These are phyloP conservation scores for Parapsyche elsis DNA, from an alignment of 1,140 invertebrate species.

Conservation along the genomic window DNA sequence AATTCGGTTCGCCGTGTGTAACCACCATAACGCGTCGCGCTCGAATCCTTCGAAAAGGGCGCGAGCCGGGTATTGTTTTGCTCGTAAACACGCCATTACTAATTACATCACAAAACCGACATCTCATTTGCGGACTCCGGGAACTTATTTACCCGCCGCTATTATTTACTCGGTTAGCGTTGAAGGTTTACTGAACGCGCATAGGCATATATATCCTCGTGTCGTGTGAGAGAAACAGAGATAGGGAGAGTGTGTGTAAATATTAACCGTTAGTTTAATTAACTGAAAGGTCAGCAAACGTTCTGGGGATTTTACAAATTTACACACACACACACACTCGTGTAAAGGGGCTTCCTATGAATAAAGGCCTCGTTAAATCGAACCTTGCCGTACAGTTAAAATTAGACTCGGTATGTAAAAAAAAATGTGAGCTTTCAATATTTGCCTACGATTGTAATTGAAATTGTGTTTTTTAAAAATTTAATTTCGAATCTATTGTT, in stretches of 20 bases:
- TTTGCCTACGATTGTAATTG: too few species aligned
- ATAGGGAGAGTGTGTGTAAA: too few species aligned
- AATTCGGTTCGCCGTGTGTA: too few species aligned
- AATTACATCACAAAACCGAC: not conserved
- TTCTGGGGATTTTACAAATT: slow-evolving; percentile 10
- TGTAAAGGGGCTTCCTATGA: not conserved
- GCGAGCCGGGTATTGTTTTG: not conserved
- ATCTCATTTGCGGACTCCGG: not conserved
- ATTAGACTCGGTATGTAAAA: too few species aligned
- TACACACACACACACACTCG: not conserved
- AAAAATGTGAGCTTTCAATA: too few species aligned
- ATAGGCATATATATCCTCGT: not conserved
- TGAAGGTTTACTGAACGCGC: not conserved
- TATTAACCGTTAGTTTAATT: slow-evolving; percentile 28
- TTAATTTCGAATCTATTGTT: too few species aligned
- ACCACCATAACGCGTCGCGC: too few species aligned
- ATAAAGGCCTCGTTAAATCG: not conserved
- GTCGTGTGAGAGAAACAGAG: too few species aligned
- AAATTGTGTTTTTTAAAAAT: too few species aligned
- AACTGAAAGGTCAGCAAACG: slow-evolving; percentile 33
- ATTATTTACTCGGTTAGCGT: not conserved
- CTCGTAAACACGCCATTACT: not conserved
- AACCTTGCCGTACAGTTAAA: not conserved
- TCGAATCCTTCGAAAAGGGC: too few species aligned
- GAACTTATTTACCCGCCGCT: not conserved